These are phyloP conservation scores for Sitta europaea DNA, from an alignment of 2,113 vertebrate genomes.

Conservation along the genomic window DNA sequence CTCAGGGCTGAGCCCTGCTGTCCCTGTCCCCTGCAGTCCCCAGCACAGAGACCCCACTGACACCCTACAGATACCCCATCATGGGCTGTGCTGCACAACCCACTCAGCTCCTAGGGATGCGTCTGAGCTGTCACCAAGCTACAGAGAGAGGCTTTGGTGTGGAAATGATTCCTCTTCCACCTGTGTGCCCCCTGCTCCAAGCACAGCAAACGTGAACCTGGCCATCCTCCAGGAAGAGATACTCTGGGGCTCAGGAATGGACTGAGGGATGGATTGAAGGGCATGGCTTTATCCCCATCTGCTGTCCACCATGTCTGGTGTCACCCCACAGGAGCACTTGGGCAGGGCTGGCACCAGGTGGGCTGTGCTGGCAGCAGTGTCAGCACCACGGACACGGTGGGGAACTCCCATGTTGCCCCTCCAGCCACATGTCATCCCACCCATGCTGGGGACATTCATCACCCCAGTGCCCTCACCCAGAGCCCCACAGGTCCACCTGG, in stretches of 20 bases:
- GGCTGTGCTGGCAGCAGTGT: not conserved
- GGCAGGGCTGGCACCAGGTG: not conserved
- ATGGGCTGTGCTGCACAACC: accelerated
- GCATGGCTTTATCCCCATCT: no score
- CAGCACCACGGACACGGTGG: accelerated
- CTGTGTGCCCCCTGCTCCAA: accelerated
- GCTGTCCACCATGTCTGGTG: accelerated
- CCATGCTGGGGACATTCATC: accelerated
- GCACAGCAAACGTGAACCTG: accelerated
- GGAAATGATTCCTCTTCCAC: not conserved
- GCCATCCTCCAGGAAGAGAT: not conserved
- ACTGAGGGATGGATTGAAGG: not conserved
- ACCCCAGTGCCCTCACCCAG: accelerated
- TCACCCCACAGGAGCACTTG: accelerated
- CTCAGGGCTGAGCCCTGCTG: not conserved
- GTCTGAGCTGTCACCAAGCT: accelerated
- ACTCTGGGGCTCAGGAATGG: not conserved
- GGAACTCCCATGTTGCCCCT: accelerated
- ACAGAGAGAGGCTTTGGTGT: accelerated
- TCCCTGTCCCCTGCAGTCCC: accelerated
- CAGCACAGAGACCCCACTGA: not conserved
- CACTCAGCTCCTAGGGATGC: accelerated
- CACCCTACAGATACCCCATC: accelerated
- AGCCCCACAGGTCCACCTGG: accelerated
- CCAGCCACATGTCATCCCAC: accelerated